These are phyloP conservation scores for Ctenopoma kingsleyae DNA, from an alignment of 2,797 vertebrate genomes.

Conservation along the genomic window DNA sequence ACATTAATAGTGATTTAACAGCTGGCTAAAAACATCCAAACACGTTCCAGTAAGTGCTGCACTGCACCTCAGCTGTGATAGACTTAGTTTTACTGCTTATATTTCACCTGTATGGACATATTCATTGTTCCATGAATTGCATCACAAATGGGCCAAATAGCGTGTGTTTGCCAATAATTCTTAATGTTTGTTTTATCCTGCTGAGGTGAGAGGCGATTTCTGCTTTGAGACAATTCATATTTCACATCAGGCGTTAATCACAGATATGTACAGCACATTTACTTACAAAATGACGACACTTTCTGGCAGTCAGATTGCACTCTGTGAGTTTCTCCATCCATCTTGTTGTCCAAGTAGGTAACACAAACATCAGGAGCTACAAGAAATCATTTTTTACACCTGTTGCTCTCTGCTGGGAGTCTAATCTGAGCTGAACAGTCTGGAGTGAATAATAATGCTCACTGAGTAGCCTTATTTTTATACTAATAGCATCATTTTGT, in stretches of 20 bases:
- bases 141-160: constrained; percentile 44
- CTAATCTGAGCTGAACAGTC: constrained; percentile 22
- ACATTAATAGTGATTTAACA: constrained; percentile 68
- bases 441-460: constrained; percentile 6
- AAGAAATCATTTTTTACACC: constrained; percentile 44
- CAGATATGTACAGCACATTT: constrained; percentile 8
- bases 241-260: constrained; percentile 48
- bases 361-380: constrained; percentile 38
- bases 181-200: constrained; percentile 59
- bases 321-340: constrained; percentile 8
- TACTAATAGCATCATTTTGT: neutral
- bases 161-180: constrained; percentile 39
- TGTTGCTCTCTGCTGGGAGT: constrained; percentile 33
- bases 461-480: neutral
- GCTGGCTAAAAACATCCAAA: constrained; percentile 52
- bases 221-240: constrained; percentile 40
- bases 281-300: constrained; percentile 14
- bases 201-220: constrained; percentile 45
- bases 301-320: constrained; percentile 25
- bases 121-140: constrained; percentile 50
- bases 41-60: constrained; percentile 47
- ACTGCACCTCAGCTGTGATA: constrained; percentile 30
- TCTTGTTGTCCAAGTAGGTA: constrained; percentile 14
- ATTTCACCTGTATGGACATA: constrained; percentile 66
- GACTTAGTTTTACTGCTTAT: constrained; percentile 49